Evolutionary conservation across 2,888 invertebrate genomes (phyloP).

Genomic region (Phengaris alcon): DNA sequence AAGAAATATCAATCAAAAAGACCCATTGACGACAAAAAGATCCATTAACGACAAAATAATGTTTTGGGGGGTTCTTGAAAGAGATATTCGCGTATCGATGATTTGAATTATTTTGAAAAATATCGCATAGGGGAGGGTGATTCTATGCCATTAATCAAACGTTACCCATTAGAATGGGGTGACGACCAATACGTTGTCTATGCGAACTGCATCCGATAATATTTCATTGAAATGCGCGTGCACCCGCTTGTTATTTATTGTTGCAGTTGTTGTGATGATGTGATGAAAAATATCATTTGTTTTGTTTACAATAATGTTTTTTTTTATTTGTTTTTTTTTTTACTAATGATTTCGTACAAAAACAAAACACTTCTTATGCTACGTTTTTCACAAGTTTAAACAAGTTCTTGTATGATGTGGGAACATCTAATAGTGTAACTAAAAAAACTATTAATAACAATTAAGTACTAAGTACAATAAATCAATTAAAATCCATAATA

Average conservation of each 20-base stretch:
- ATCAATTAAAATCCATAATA: too few relatives aligned
- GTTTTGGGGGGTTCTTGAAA: conserved; percentile 27
- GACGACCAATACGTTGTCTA: conserved; percentile 68
- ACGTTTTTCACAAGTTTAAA: too few relatives aligned
- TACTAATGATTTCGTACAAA: too few relatives aligned
- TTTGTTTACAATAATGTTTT: neutral
- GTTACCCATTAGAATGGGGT: conserved; percentile 71
- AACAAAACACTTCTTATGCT: too few relatives aligned
- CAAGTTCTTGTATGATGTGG: too few relatives aligned
- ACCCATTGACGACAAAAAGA: conserved; percentile 29
- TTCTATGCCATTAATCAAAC: conserved; percentile 71
- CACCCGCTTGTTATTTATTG: conserved; percentile 18
- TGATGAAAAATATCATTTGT: neutral
- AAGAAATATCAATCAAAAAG: conserved; percentile 30
- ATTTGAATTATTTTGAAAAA: conserved; percentile 32
- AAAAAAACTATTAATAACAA: too few relatives aligned
- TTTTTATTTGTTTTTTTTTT: neutral
- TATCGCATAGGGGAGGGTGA: conserved; percentile 45
- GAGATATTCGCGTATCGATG: conserved; percentile 30
- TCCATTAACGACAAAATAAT: conserved; percentile 29
- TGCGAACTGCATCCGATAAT: conserved; percentile 56
- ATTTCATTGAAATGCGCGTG: conserved; percentile 31
- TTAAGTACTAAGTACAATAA: too few relatives aligned
- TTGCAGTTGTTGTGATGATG: neutral
- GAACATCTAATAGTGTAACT: too few relatives aligned